Evolutionary conservation across 2,113 vertebrate genomes (phyloP).

Genomic region (Heterochromis multidens): DNA sequence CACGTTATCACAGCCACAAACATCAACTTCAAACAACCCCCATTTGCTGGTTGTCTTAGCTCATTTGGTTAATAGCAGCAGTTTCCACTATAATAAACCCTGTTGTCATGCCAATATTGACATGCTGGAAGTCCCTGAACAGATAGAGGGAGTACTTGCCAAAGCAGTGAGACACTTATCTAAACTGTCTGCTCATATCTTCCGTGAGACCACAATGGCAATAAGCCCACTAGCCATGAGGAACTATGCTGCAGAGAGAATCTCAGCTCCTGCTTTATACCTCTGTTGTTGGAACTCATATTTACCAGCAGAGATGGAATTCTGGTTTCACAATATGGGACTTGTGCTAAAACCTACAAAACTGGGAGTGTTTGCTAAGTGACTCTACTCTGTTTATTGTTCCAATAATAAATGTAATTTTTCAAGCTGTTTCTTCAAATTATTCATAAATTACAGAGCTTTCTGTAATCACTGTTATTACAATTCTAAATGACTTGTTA

Average conservation of each 20-base stretch:
- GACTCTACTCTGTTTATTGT: conserved; percentile 24
- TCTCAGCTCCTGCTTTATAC: not conserved
- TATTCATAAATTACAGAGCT: not conserved
- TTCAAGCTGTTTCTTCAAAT: conserved; percentile 29
- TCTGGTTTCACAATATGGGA: not conserved
- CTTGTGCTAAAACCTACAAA: conserved; percentile 6
- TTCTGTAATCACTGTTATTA: not conserved
- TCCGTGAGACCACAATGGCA: conserved; percentile 29
- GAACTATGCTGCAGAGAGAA: not conserved
- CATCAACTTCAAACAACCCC: conserved; percentile 45
- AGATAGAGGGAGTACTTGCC: conserved; percentile 46
- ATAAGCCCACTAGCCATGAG: conserved; percentile 26
- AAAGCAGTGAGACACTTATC: conserved; percentile 60
- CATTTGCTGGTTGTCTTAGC: conserved; percentile 35
- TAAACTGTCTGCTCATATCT: conserved; percentile 62
- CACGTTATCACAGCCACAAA: not conserved
- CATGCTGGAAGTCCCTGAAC: conserved; percentile 51
- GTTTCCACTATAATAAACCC: conserved; percentile 48
- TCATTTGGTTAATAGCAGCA: conserved; percentile 54
- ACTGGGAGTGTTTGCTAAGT: conserved; percentile 21
- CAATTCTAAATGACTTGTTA: not conserved
- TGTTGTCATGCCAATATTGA: conserved; percentile 62
- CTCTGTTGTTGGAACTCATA: not conserved
- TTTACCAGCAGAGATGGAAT: conserved; percentile 12
- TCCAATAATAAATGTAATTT: conserved; percentile 6